A percentile compares a stretch with the other conserved stretches of the same genome.
Evolutionary conservation across 2,888 invertebrate genomes (phyloP).

Genomic region (Cerastis rubricosa): DNA sequence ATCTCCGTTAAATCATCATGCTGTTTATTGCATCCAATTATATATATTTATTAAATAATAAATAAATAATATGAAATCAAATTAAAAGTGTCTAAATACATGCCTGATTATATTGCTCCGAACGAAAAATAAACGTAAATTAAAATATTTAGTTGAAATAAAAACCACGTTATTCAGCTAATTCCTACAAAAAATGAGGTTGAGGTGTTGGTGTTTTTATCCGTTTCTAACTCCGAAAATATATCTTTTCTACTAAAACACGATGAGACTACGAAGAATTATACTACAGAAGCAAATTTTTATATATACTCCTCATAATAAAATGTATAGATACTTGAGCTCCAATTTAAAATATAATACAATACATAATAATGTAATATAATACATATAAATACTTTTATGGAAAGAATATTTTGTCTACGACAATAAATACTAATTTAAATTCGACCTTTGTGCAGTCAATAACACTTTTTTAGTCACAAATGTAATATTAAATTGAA

Average conservation of each 20-base stretch:
- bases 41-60: constrained; percentile 3
- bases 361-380: constrained; percentile 15
- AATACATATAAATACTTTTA: background rate
- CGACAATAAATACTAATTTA: background rate
- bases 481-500: constrained; percentile 19
- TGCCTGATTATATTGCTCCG: constrained; percentile 68
- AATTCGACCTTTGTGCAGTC: constrained; percentile 21
- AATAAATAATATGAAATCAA: constrained; percentile 18
- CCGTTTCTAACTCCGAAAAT: background rate
- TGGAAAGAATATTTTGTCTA: constrained; percentile 15
- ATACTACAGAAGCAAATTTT: constrained; percentile 3
- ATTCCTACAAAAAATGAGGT: constrained; percentile 75
- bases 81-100: constrained; percentile 66
- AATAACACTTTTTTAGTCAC: constrained; percentile 52
- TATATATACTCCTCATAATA: background rate
- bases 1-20: constrained; percentile 64
- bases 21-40: constrained; percentile 57
- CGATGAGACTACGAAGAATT: background rate
- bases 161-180: constrained; percentile 74
- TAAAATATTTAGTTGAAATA: constrained; percentile 59
- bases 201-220: constrained; percentile 74
- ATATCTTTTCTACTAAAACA: constrained; percentile 22
- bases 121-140: constrained; percentile 63
- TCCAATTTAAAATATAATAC: constrained; percentile 1
- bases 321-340: background rate